Conservation (phyloP, 2,888 invertebrate species). For the Agelastica alni region DNA sequence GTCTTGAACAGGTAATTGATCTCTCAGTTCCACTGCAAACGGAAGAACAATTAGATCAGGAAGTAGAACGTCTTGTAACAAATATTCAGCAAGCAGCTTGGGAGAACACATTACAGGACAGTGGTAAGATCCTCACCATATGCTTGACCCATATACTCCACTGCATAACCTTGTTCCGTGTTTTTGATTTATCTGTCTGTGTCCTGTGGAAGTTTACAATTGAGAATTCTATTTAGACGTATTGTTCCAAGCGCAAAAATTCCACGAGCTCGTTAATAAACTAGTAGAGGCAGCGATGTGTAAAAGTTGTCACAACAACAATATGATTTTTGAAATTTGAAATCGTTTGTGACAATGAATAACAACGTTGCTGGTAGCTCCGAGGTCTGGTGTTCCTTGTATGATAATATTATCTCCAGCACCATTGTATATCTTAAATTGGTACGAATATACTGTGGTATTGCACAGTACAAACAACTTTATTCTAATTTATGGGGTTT, state of each 20-base stretch:
- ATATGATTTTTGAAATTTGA: not conserved
- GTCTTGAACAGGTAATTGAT: no score
- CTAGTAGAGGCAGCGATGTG: constrained; percentile 9
- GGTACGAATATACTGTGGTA: not conserved
- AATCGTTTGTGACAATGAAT: not conserved
- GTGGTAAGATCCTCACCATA: no score
- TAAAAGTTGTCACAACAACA: not conserved
- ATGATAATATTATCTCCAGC: not conserved
- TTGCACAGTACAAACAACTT: not conserved
- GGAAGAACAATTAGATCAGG: no score
- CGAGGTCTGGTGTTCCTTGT: not conserved
- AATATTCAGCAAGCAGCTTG: no score
- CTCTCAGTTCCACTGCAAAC: no score
- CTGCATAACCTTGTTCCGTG: not conserved
- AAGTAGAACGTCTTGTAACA: no score
- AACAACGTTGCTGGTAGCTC: not conserved
- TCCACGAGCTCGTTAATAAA: constrained; percentile 9
- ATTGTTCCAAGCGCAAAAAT: constrained; percentile 2
- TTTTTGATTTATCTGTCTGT: not conserved
- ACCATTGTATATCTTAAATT: not conserved
- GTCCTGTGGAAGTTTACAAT: constrained; percentile 3
- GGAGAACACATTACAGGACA: no score
- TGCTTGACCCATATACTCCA: constrained; percentile 2
- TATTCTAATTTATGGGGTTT: not conserved
- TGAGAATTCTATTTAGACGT: constrained; percentile 3